phyloP scores from a whole-genome alignment of 2,113 vertebrate species.

The Mustela nigripes region DNA sequence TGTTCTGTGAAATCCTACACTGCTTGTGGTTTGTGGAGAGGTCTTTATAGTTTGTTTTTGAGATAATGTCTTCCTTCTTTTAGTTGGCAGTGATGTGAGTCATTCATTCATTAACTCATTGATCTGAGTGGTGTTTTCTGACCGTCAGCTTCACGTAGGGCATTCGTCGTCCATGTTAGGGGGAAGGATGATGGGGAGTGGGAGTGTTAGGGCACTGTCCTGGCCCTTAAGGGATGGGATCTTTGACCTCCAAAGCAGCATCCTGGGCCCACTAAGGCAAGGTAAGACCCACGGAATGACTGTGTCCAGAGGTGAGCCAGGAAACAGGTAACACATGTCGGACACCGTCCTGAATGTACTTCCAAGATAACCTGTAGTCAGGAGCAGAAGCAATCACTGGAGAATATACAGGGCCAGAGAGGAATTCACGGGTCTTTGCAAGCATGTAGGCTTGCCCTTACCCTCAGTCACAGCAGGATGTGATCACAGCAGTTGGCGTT shows the following conservation, averaged over 20 bases:
- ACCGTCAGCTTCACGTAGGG: not conserved
- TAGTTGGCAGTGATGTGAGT: not conserved
- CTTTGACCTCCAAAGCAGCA: not conserved
- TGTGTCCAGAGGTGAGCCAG: not conserved
- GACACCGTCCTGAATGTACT: not conserved
- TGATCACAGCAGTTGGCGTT: not conserved
- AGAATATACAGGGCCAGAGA: not conserved
- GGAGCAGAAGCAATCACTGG: not conserved
- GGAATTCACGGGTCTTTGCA: not conserved
- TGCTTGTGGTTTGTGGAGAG: not conserved
- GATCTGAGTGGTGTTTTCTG: not conserved
- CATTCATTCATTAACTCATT: not conserved
- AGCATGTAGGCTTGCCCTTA: not conserved
- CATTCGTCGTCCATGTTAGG: not conserved
- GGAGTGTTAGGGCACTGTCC: not conserved
- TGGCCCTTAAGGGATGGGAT: not conserved
- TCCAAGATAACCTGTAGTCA: not conserved
- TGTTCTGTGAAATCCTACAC: not conserved
- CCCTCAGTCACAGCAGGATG: accelerated
- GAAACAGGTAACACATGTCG: not conserved
- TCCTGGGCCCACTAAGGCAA: not conserved
- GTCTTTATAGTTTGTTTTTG: not conserved
- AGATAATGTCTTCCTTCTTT: not conserved
- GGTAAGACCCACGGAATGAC: not conserved
- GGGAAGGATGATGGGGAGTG: too few species aligned